Percentiles rank a stretch among this genome's conserved stretches.
Conservation (phyloP, 2,888 invertebrate species). For the Clusia tigrina region DNA sequence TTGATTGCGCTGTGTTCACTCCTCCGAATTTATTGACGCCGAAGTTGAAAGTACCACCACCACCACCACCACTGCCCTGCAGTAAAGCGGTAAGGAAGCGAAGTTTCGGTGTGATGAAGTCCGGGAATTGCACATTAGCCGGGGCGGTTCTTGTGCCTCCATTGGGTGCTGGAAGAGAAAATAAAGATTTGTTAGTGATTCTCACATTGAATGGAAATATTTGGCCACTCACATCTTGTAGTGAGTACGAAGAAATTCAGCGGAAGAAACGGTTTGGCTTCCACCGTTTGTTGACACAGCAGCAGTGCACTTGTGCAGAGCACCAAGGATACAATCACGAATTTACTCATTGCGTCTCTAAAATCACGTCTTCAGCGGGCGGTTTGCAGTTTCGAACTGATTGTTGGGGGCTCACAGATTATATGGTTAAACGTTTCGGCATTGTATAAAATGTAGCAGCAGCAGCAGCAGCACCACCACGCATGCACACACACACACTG, state of each 20-base stretch:
- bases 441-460: too few species aligned
- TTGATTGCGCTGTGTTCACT: background rate
- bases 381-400: conserved; percentile 28
- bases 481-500: conserved; percentile 20
- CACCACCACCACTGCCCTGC: background rate
- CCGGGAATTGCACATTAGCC: conserved; percentile 2
- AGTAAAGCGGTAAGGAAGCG: conserved; percentile 22
- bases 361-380: conserved; percentile 25
- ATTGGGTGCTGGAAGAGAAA: conserved; percentile 15
- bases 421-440: conserved; percentile 6
- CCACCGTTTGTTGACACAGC: conserved; percentile 10
- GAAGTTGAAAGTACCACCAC: conserved; percentile 17
- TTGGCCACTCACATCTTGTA: conserved; percentile 20
- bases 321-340: conserved; percentile 17
- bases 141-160: background rate
- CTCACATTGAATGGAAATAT: background rate
- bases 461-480: background rate
- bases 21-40: conserved; percentile 13
- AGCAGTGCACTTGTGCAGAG: conserved; percentile 7
- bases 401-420: conserved; percentile 1
- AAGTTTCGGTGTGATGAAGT: conserved; percentile 24
- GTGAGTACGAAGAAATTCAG: conserved; percentile 23
- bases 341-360: conserved; percentile 22
- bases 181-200: background rate
- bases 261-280: conserved; percentile 27